These are phyloP conservation scores for Acomys russatus DNA, from an alignment of 2,797 vertebrate species.

Conservation along the genomic window DNA sequence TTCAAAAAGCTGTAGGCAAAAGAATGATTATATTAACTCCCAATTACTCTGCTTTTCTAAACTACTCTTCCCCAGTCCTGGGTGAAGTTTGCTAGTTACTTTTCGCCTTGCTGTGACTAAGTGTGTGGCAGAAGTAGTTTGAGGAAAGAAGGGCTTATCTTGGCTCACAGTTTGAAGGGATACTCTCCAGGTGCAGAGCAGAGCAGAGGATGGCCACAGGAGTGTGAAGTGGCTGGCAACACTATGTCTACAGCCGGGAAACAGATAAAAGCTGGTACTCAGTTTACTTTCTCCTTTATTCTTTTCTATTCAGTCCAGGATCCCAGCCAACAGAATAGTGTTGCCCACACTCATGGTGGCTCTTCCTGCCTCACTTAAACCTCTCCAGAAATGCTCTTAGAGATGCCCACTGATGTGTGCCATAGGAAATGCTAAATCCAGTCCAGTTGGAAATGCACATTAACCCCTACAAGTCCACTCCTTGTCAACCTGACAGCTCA, in stretches of 20 bases:
- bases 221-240: too few species aligned
- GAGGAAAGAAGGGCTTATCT: background rate
- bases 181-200: background rate
- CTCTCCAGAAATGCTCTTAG: background rate
- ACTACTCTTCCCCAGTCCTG: too few species aligned
- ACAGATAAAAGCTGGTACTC: background rate
- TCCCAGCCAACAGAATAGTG: background rate
- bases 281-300: background rate
- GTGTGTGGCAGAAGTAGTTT: too few species aligned
- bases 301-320: background rate
- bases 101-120: background rate
- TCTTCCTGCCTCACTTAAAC: background rate
- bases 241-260: background rate
- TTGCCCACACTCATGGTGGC: background rate
- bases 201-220: too few species aligned
- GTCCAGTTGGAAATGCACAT: background rate
- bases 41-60: background rate
- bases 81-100: background rate
- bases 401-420: background rate
- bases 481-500: too few species aligned
- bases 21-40: background rate
- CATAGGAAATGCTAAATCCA: background rate
- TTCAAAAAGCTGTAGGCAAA: background rate
- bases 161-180: background rate
- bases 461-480: background rate